Evolutionary conservation across 2,888 invertebrate genomes (phyloP).

Genomic region (Tachina fera): DNA sequence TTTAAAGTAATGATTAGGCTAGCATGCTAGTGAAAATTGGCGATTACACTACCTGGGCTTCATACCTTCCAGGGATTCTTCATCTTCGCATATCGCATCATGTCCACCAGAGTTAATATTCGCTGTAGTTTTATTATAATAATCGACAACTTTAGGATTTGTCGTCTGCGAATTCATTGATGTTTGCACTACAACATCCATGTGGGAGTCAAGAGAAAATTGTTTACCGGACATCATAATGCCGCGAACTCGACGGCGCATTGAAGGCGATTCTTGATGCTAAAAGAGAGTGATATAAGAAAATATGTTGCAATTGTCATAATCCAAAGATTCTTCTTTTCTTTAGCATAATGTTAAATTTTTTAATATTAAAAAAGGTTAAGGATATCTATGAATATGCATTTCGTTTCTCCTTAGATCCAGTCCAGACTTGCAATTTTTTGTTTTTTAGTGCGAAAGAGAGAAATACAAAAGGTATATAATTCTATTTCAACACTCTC

Average conservation of each 20-base stretch:
- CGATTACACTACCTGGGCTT: slow-evolving; percentile 82
- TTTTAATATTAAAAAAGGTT: too few species aligned
- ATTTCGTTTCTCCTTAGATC: too few species aligned
- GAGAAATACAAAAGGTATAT: too few species aligned
- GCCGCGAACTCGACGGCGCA: slow-evolving; percentile 92
- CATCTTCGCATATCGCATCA: slow-evolving; percentile 79
- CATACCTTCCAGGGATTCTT: slow-evolving; percentile 83
- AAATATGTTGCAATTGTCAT: background rate
- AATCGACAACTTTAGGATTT: slow-evolving; percentile 69
- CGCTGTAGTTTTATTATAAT: slow-evolving; percentile 71
- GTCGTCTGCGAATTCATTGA: slow-evolving; percentile 85
- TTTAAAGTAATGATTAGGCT: slow-evolving; percentile 29
- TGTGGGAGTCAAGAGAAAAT: slow-evolving; percentile 94
- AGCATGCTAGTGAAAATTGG: slow-evolving; percentile 70
- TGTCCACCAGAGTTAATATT: slow-evolving; percentile 59
- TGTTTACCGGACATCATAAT: slow-evolving; percentile 94
- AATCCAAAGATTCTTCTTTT: too few species aligned
- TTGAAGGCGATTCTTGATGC: slow-evolving; percentile 86
- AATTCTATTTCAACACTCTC: too few species aligned
- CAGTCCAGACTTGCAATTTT: too few species aligned
- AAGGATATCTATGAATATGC: too few species aligned
- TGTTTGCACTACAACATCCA: slow-evolving; percentile 91
- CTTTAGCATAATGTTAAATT: too few species aligned
- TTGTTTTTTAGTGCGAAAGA: too few species aligned
- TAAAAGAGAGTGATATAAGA: slow-evolving; percentile 62